Evolutionary conservation across 2,113 vertebrate genomes (phyloP), one percentile per base, ranked within the genome.

Genomic region (Potamarius usumacintae): DNA sequence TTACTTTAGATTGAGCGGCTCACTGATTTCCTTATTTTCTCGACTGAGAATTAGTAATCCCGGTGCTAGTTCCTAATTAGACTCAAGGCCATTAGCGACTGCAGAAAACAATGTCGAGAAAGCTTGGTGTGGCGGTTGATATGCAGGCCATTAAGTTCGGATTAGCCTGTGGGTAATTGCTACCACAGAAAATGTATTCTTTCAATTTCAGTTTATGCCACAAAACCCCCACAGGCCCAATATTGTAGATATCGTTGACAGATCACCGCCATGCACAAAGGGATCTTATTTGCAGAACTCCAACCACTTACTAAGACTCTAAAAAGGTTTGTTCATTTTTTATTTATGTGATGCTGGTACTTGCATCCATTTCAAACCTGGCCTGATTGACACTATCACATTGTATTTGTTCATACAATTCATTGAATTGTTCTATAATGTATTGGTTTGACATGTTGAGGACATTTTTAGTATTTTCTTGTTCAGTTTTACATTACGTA

Each of bases 101-200:
- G 30, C 55, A 30, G 74, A 77, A 85, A 4, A 85, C 25, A 55
- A 4, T 69, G 85, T 27, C 50, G 10, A 55, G 48, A 53, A 69
- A 69, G 11, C 52, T 80, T 57, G 7, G 27, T 42, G n/a, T 52
- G 20, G 57, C 17, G 14, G 84, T 85, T 81, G 83, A 85, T 76
- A 84, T 74, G 10, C 34, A 76, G 78, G 15, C 57, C 84, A 85
- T 58, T 60, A 11, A 42, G 55, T 82, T 76, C 20, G 9, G 48
- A 74, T 27, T 62, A 63, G 55, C 50, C 65, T 27, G 27, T 85
- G 83, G 87, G 83, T 84, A 53, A 88, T 53, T 86, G 30, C 48
- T 65, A 79, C 25, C 76, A 85, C 11, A 52, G 12, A 72, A 76
- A 88, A 52, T 82, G 72, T 57, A 14, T 74, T 62, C 48, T 74